These are phyloP conservation scores for Catocala fraxini DNA, from an alignment of 2,888 invertebrate species.

Conservation along the genomic window DNA sequence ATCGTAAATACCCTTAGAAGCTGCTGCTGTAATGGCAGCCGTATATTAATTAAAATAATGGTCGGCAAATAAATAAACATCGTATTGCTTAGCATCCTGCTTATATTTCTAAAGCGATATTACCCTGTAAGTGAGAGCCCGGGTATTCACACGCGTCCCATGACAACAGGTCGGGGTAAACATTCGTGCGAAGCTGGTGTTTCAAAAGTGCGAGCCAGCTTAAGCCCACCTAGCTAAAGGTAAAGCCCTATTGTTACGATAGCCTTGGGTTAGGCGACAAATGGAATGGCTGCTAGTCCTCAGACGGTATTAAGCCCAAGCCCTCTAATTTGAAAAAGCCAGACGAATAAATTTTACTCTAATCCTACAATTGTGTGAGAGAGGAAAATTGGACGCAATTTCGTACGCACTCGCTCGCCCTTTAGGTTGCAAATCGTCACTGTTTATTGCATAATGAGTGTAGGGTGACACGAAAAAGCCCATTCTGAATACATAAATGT, in stretches of 20 bases:
- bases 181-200: slow-evolving; percentile 37
- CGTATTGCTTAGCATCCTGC: no score
- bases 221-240: slow-evolving; percentile 44
- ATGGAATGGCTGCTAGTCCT: slow-evolving; percentile 69
- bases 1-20: slow-evolving; percentile 3
- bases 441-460: slow-evolving; percentile 75
- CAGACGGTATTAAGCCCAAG: slow-evolving; percentile 73
- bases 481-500: slow-evolving; percentile 55
- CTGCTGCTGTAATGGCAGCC: background rate
- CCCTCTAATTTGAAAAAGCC: slow-evolving; percentile 85
- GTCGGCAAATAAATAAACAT: background rate
- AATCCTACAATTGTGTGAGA: slow-evolving; percentile 82
- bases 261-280: slow-evolving; percentile 67
- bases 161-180: slow-evolving; percentile 23
- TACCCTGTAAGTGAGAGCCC: slow-evolving; percentile 8
- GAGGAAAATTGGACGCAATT: slow-evolving; percentile 82
- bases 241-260: slow-evolving; percentile 61
- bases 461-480: slow-evolving; percentile 62
- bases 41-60: slow-evolving; percentile 1
- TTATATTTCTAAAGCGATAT: slow-evolving; percentile 1
- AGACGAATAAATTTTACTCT: slow-evolving; percentile 84
- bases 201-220: slow-evolving; percentile 31
- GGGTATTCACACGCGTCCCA: slow-evolving; percentile 22
- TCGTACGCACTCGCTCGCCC: slow-evolving; percentile 70
- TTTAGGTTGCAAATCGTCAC: slow-evolving; percentile 76